Evolutionary conservation across 2,113 vertebrate genomes (phyloP).

Genomic region (Morone saxatilis): DNA sequence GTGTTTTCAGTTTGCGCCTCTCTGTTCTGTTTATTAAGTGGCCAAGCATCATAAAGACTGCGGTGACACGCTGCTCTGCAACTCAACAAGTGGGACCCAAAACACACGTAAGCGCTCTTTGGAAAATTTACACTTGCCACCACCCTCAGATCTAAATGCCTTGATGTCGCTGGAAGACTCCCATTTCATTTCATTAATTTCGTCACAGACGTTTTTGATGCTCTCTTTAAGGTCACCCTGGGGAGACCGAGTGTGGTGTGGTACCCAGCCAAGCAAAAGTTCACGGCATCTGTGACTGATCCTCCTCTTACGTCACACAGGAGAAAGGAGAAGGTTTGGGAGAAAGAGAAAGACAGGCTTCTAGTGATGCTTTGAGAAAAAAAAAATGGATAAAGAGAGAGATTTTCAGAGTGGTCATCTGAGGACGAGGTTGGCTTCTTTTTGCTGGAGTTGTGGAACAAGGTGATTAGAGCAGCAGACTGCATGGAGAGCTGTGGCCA

Average conservation of each 20-base stretch:
- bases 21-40: constrained; percentile 47
- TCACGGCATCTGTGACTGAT: constrained; percentile 40
- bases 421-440: constrained; percentile 18
- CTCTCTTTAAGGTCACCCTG: constrained; percentile 42
- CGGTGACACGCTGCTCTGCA: constrained; percentile 25
- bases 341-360: neutral
- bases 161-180: constrained; percentile 30
- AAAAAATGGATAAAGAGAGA: constrained; percentile 15
- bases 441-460: constrained; percentile 29
- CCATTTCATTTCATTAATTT: constrained; percentile 37
- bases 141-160: constrained; percentile 15
- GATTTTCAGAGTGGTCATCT: constrained; percentile 38
- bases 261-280: constrained; percentile 53
- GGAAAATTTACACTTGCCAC: constrained; percentile 55
- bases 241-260: constrained; percentile 16
- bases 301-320: constrained; percentile 15
- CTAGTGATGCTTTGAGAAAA: neutral
- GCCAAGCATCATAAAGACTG: constrained; percentile 53
- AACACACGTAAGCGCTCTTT: constrained; percentile 34
- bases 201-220: constrained; percentile 31
- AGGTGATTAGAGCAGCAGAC: constrained; percentile 54
- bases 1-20: constrained; percentile 12
- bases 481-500: constrained; percentile 40
- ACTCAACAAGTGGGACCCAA: constrained; percentile 49
- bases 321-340: neutral